Conservation (phyloP, 1,140 invertebrate genomes). For the Heliconius himera region DNA sequence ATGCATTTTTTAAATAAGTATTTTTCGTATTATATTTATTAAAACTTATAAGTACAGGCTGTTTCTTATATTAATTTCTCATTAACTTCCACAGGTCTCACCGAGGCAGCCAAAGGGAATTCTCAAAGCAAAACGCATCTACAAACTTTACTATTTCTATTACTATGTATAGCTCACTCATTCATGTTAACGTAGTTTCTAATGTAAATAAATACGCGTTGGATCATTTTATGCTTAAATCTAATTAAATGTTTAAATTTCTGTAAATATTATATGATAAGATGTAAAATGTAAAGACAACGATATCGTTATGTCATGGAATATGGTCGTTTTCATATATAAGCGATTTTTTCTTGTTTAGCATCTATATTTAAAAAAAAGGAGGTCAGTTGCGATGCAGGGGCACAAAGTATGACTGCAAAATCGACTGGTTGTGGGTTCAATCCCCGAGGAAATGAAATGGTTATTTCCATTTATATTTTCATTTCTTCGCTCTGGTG, state of each 20-base stretch:
- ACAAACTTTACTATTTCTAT: constrained; percentile 50
- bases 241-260: constrained; percentile 55
- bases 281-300: constrained; percentile 47
- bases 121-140: constrained; percentile 37
- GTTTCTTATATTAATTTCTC: not conserved
- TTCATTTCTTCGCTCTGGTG: too few species aligned
- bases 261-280: constrained; percentile 65
- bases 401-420: too few species aligned
- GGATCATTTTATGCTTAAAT: constrained; percentile 38
- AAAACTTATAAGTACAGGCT: too few species aligned
- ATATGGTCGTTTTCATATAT: not conserved
- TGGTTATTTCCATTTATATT: too few species aligned
- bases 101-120: constrained; percentile 65
- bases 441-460: too few species aligned
- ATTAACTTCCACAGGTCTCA: constrained; percentile 58
- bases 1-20: too few species aligned
- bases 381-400: too few species aligned
- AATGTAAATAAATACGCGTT: constrained; percentile 62
- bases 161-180: constrained; percentile 52
- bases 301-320: constrained; percentile 15
- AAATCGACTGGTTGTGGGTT: too few species aligned
- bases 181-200: constrained; percentile 61
- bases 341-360: not conserved
- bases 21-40: too few species aligned
- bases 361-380: too few species aligned